Percentiles rank a stretch among this genome's conserved stretches.
phyloP scores from a whole-genome alignment of 2,113 vertebrate genomes.

The Prunella himalayana region DNA sequence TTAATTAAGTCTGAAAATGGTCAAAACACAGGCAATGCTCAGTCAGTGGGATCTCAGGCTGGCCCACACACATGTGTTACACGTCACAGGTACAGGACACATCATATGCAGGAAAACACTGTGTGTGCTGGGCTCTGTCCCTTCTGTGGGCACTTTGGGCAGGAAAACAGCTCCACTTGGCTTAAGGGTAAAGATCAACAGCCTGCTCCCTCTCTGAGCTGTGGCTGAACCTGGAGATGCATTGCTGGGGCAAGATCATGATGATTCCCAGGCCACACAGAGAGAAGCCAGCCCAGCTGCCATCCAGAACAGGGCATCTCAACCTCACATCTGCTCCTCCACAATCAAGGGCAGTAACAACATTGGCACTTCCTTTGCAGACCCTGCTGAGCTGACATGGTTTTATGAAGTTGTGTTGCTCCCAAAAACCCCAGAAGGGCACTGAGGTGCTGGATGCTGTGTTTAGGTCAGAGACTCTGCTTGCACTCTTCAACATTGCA shows the following conservation, averaged over 20 bases:
- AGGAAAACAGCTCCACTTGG: neutral
- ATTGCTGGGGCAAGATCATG: fast-evolving
- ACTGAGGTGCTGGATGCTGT: neutral
- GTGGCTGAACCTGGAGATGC: neutral
- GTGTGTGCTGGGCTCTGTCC: neutral
- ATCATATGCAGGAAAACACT: fast-evolving
- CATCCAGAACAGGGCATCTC: neutral
- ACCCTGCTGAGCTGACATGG: neutral
- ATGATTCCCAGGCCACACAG: fast-evolving
- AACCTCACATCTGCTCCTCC: fast-evolving
- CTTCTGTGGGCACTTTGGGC: fast-evolving
- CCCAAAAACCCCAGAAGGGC: neutral
- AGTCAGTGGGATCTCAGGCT: neutral
- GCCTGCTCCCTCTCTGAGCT: neutral
- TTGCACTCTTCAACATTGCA: neutral
- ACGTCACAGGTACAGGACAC: neutral
- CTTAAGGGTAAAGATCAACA: neutral
- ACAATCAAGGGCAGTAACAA: neutral
- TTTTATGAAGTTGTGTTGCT: neutral
- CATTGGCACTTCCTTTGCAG: neutral
- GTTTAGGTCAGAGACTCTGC: neutral
- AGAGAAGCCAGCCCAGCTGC: neutral
- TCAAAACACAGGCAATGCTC: neutral
- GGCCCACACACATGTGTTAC: neutral
- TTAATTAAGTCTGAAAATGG: conserved; percentile 2